These are phyloP conservation scores for Atractosteus spatula DNA, from an alignment of 2,113 vertebrate species.

Conservation along the genomic window DNA sequence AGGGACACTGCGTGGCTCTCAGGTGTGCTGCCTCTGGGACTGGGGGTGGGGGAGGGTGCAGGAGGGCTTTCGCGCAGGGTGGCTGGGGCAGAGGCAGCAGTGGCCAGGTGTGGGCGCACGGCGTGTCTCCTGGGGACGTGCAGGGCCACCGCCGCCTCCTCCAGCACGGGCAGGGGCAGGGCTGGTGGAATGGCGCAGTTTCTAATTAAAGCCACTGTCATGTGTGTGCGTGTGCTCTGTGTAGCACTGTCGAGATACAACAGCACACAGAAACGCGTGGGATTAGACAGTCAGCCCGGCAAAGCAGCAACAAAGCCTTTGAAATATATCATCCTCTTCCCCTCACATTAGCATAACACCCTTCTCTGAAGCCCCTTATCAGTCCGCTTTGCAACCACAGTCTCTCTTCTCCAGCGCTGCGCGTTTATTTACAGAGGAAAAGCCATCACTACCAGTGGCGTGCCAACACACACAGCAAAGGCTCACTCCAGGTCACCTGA, in stretches of 20 bases:
- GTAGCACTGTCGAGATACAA: not conserved
- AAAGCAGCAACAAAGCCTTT: slow-evolving; percentile 15
- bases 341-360: slow-evolving; percentile 39
- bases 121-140: no score
- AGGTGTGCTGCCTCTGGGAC: no score
- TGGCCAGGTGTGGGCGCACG: no score
- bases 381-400: not conserved
- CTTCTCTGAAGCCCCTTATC: slow-evolving; percentile 1
- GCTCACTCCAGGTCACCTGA: not conserved
- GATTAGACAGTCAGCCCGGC: slow-evolving; percentile 12
- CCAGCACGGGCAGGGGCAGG: no score
- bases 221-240: not conserved
- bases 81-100: no score
- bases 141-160: no score
- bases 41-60: no score
- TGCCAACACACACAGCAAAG: not conserved
- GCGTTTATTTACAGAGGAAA: slow-evolving; percentile 2
- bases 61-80: no score
- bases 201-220: no score
- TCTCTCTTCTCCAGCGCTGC: not conserved
- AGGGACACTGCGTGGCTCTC: no score
- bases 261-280: not conserved
- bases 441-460: slow-evolving; percentile 5
- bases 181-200: no score
- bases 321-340: slow-evolving; percentile 31